Percentiles rank a stretch among this genome's conserved stretches.
Evolutionary conservation across 2,797 vertebrate genomes (phyloP).

Genomic region (Jordanella pulchra): DNA sequence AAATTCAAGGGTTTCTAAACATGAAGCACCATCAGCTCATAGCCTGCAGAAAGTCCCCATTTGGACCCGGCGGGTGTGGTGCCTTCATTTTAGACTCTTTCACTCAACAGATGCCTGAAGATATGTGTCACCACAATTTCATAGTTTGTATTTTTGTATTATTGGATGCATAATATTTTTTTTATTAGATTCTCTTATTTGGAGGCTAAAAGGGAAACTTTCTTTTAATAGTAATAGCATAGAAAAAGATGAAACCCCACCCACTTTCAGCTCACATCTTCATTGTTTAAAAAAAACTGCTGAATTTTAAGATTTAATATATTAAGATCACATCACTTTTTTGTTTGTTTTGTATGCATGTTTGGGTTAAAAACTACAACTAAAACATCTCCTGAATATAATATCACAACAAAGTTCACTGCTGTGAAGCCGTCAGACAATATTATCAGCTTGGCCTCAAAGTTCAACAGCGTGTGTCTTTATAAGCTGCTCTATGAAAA

Average conservation of each 20-base stretch:
- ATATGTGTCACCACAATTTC: background rate
- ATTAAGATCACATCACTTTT: background rate
- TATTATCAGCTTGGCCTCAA: conserved; percentile 8
- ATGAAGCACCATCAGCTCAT: background rate
- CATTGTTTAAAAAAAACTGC: background rate
- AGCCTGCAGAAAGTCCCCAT: background rate
- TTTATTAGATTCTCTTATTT: background rate
- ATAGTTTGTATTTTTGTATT: too few species aligned
- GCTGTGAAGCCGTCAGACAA: background rate
- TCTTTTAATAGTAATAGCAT: background rate
- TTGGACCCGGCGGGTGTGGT: conserved; percentile 3
- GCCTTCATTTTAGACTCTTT: background rate
- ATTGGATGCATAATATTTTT: background rate
- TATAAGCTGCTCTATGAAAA: background rate
- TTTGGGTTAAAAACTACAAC: background rate
- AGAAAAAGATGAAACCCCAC: background rate
- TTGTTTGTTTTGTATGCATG: background rate
- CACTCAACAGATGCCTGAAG: background rate
- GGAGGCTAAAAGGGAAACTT: background rate
- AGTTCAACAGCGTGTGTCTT: conserved; percentile 1
- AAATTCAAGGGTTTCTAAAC: too few species aligned
- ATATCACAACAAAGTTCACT: background rate
- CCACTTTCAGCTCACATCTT: background rate
- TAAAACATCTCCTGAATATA: background rate
- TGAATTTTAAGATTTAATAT: background rate